Percentiles rank a stretch among this genome's conserved stretches.
Conservation (phyloP, 2,888 invertebrate species). For the Brachylomia viminalis region DNA sequence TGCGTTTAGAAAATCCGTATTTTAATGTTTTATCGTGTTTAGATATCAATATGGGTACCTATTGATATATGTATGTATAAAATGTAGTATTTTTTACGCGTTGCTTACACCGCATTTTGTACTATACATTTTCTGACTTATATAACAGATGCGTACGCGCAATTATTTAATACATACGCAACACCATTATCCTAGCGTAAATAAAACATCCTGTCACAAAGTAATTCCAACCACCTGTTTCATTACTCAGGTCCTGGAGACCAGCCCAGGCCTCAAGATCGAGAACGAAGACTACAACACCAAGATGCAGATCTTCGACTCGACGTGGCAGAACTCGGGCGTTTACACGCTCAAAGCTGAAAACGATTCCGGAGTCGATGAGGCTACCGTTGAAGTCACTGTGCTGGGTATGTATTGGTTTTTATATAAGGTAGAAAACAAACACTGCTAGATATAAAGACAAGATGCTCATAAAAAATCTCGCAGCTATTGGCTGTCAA, state of each 20-base stretch:
- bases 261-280: conserved; percentile 93
- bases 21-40: too few relatives aligned
- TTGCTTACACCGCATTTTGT: too few relatives aligned
- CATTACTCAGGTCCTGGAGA: conserved; percentile 91
- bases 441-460: neutral
- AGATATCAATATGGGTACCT: too few relatives aligned
- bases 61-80: too few relatives aligned
- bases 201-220: neutral
- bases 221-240: neutral
- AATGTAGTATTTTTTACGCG: too few relatives aligned
- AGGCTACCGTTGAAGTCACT: conserved; percentile 97
- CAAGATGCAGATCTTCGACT: conserved; percentile 94
- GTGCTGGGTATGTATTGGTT: conserved; percentile 91
- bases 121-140: too few relatives aligned
- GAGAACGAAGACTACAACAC: conserved; percentile 98
- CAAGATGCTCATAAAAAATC: too few relatives aligned
- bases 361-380: conserved; percentile 98
- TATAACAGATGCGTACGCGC: neutral
- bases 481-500: too few relatives aligned
- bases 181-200: too few relatives aligned
- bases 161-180: neutral
- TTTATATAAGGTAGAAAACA: neutral
- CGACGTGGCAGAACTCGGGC: conserved; percentile 96
- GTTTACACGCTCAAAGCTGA: conserved; percentile 97
- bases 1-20: too few relatives aligned